Conservation (phyloP, 1,140 invertebrate genomes). For the Myzus persicae region DNA sequence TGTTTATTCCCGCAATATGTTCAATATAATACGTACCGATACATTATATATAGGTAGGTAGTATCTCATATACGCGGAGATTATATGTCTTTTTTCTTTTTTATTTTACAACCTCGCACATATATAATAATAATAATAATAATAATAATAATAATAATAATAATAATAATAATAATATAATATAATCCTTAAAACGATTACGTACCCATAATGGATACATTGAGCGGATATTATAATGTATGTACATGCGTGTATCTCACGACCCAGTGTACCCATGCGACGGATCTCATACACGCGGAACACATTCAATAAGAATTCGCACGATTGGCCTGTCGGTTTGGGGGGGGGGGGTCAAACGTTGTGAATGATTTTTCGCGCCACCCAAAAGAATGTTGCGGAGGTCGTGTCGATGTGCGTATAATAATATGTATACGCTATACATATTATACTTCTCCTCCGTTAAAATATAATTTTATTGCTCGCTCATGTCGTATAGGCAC, state of each 20-base stretch:
- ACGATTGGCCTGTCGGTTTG: background rate
- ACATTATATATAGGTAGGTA: background rate
- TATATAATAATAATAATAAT: too few relatives aligned
- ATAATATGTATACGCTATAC: background rate
- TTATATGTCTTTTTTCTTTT: background rate
- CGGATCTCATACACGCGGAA: background rate
- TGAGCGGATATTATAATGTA: background rate
- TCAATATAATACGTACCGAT: background rate
- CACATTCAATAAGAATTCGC: background rate
- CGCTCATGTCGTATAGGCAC: background rate
- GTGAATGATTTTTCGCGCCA: conserved; percentile 16
- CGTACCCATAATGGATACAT: background rate
- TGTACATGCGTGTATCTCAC: conserved; percentile 12
- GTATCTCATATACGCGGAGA: background rate
- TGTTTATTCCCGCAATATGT: background rate
- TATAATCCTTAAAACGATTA: conserved; percentile 29
- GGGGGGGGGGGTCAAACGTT: too few relatives aligned
- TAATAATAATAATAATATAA: background rate
- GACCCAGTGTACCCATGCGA: background rate
- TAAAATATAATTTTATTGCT: conserved; percentile 22
- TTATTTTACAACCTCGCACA: too few relatives aligned
- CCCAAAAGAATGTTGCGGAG: conserved; percentile 21
- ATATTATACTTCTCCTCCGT: background rate
- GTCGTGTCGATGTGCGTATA: background rate
- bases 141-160: too few relatives aligned